Percentiles rank a stretch among this genome's conserved stretches.
These are phyloP conservation scores for Papilio demoleus DNA, from an alignment of 2,888 invertebrate species.

Conservation along the genomic window DNA sequence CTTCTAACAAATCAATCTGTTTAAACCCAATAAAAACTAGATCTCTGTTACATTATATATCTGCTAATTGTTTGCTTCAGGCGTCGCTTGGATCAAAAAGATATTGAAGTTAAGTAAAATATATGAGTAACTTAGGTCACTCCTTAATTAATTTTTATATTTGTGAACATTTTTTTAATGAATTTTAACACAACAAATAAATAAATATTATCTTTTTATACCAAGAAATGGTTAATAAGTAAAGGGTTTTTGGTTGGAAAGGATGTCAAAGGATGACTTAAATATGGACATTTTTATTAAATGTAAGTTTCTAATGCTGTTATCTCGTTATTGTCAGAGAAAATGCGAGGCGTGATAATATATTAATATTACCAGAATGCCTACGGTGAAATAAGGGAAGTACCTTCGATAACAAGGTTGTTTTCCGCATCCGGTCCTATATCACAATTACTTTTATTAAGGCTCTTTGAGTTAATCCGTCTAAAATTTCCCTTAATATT, in stretches of 20 bases:
- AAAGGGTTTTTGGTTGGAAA: background rate
- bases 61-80: background rate
- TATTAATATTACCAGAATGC: background rate
- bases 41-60: background rate
- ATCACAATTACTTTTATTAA: conserved; percentile 18
- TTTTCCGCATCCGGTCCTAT: conserved; percentile 4
- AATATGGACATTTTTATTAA: background rate
- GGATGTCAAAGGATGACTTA: background rate
- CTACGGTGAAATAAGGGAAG: background rate
- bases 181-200: background rate
- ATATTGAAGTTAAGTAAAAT: background rate
- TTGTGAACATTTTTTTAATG: too few relatives aligned
- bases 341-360: background rate
- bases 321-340: background rate
- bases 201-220: background rate
- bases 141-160: too few relatives aligned
- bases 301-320: background rate
- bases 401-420: conserved; percentile 8
- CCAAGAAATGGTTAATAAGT: background rate
- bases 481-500: conserved; percentile 30
- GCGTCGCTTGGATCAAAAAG: background rate
- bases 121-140: background rate
- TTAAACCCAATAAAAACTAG: too few relatives aligned
- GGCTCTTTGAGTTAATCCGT: conserved; percentile 20
- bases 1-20: too few relatives aligned